These are phyloP conservation scores for Lottia gigantea DNA, from an alignment of 2,888 invertebrate species.

Conservation along the genomic window DNA sequence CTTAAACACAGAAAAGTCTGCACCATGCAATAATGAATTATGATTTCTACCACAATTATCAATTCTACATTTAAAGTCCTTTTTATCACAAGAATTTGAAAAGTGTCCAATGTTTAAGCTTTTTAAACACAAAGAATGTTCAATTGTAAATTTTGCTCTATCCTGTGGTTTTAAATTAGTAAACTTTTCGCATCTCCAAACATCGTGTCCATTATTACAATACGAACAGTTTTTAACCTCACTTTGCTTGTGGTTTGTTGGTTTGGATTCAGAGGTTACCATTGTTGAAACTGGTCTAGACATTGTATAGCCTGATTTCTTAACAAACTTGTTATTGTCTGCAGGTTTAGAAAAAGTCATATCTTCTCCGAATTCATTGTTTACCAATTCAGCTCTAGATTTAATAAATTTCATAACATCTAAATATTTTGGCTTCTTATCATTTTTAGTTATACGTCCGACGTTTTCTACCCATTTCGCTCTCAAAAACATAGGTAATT, in stretches of 20 bases:
- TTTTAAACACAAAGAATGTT: background rate
- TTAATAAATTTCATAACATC: slow-evolving; percentile 2
- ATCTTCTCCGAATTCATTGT: slow-evolving; percentile 3
- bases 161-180: background rate
- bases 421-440: background rate
- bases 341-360: background rate
- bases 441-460: background rate
- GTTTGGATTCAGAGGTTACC: background rate
- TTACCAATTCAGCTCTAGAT: background rate
- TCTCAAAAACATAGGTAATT: background rate
- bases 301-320: background rate
- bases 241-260: too few relatives aligned
- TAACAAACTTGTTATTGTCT: background rate
- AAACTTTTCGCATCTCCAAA: background rate
- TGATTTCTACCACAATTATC: background rate
- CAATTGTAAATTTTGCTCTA: background rate
- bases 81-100: background rate
- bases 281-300: background rate
- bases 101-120: background rate
- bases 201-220: background rate
- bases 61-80: background rate
- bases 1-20: background rate
- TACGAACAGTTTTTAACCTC: background rate
- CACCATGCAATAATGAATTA: background rate
- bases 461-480: background rate